Evolutionary conservation across 2,797 vertebrate genomes (phyloP).

Genomic region (Remorina albescens): DNA sequence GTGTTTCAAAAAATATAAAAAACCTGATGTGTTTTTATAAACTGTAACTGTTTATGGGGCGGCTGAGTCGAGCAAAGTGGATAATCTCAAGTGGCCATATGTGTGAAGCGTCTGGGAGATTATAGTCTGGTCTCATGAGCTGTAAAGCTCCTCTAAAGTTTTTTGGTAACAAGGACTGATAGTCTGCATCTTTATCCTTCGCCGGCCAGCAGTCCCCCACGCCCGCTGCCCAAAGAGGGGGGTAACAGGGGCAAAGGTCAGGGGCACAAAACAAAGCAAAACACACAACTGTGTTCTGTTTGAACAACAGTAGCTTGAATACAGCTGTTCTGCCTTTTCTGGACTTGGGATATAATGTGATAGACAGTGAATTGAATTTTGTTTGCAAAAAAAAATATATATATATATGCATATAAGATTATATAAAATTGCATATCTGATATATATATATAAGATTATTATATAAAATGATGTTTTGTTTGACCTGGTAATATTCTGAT

Average conservation of each 20-base stretch:
- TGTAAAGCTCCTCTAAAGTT: slow-evolving; percentile 74
- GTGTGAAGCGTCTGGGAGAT: slow-evolving; percentile 79
- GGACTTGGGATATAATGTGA: background rate
- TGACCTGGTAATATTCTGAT: background rate
- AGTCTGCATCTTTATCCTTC: slow-evolving; percentile 62
- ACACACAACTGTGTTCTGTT: background rate
- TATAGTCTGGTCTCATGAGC: slow-evolving; percentile 74
- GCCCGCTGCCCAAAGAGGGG: slow-evolving; percentile 27
- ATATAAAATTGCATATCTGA: no score
- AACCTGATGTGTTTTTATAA: slow-evolving; percentile 41
- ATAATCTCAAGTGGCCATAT: slow-evolving; percentile 77
- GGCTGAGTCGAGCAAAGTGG: slow-evolving; percentile 33
- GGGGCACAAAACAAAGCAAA: slow-evolving; percentile 44
- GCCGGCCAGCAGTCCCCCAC: slow-evolving; percentile 36
- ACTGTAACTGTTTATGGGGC: slow-evolving; percentile 38
- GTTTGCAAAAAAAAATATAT: background rate
- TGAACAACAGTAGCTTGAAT: slow-evolving; percentile 13
- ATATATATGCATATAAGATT: no score
- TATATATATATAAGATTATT: no score
- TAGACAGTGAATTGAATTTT: background rate
- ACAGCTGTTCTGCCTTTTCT: slow-evolving; percentile 10
- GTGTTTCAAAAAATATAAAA: slow-evolving; percentile 16
- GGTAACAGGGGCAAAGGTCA: slow-evolving; percentile 52
- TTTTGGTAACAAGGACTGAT: slow-evolving; percentile 67
- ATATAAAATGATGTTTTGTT: no score